Conservation (phyloP, 2,113 vertebrate species). For the Theristicus caerulescens region DNA sequence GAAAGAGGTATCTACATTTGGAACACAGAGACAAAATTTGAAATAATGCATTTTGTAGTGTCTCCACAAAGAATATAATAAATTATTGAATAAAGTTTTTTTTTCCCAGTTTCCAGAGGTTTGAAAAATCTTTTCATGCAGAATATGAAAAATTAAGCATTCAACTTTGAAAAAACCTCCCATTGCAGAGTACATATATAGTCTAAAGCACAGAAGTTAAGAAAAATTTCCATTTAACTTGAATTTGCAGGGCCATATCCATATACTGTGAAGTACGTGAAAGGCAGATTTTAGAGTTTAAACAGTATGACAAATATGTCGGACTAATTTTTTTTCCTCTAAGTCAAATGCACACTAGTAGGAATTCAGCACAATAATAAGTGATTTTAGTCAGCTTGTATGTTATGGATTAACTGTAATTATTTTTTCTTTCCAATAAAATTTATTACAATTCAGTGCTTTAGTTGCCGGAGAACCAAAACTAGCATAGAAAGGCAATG, state of each 20-base stretch:
- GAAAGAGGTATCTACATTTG: neutral
- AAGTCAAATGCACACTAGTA: neutral
- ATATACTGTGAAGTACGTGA: neutral
- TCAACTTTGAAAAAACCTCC: neutral
- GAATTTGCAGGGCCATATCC: neutral
- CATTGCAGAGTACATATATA: neutral
- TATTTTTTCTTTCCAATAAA: neutral
- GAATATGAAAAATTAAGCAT: neutral
- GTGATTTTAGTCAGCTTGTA: neutral
- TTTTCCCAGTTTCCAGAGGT: neutral
- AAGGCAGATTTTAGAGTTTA: neutral
- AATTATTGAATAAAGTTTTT: neutral
- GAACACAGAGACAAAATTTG: neutral
- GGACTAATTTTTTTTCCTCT: neutral
- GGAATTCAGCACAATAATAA: neutral
- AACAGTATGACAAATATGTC: neutral
- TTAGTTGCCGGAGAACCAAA: neutral
- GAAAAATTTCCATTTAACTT: neutral
- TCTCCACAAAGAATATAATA: neutral
- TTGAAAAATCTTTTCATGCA: neutral
- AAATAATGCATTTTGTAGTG: neutral
- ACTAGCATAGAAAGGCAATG: neutral
- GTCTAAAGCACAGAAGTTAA: neutral
- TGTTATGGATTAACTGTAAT: neutral
- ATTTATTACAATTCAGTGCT: neutral